Evolutionary conservation across 1,140 invertebrate genomes (phyloP).

Genomic region (Drosophila parabipectinata): DNA sequence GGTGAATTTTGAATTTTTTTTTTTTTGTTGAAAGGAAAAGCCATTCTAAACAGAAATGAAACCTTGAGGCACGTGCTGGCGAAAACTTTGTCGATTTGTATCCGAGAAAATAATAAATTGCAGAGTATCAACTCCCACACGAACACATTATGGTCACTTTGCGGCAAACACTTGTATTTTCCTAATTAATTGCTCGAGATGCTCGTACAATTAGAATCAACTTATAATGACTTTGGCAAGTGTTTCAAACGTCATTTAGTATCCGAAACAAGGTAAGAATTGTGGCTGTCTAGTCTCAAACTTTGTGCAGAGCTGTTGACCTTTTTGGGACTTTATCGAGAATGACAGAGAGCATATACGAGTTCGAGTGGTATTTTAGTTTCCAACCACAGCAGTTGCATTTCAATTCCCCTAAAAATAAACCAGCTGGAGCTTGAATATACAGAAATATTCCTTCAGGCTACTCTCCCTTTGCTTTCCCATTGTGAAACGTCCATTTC

Average conservation of each 20-base stretch:
- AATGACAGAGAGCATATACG: no score
- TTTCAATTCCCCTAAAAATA: neutral
- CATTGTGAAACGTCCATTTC: neutral
- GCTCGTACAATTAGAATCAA: constrained; percentile 32
- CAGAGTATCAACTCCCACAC: constrained; percentile 18
- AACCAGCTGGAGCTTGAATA: neutral
- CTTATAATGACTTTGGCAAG: constrained; percentile 45
- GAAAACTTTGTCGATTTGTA: constrained; percentile 27
- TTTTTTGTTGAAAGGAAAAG: neutral
- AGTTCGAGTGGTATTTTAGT: no score
- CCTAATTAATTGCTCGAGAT: constrained; percentile 59
- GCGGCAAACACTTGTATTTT: constrained; percentile 20
- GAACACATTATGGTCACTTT: constrained; percentile 23
- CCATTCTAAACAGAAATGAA: neutral
- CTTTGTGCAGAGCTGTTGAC: neutral
- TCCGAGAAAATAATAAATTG: constrained; percentile 30
- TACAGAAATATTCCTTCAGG: neutral
- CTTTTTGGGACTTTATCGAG: neutral
- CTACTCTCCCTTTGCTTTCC: neutral
- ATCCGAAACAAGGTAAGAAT: neutral
- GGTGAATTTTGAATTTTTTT: neutral
- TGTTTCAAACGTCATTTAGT: constrained; percentile 8
- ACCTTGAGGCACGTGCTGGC: constrained; percentile 15
- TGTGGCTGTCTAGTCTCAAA: neutral
- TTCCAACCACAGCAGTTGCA: no score